Evolutionary conservation across 2,113 vertebrate species (phyloP).

Genomic region (Rhinolophus ferrumequinum): DNA sequence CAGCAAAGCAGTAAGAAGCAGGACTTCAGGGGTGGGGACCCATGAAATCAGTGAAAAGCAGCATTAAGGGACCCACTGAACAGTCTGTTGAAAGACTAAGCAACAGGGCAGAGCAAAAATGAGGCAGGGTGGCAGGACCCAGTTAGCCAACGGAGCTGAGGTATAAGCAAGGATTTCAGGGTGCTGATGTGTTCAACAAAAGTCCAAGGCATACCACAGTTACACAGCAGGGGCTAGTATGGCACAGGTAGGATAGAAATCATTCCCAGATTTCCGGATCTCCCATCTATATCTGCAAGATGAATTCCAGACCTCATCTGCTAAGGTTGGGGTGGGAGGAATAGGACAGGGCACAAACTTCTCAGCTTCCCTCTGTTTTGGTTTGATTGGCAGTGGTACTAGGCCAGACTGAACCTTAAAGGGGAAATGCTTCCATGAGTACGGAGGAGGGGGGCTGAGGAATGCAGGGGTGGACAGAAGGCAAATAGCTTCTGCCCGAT

Average conservation of each 20-base stretch:
- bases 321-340: background rate
- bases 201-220: too few relatives aligned
- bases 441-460: background rate
- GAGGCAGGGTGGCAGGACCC: background rate
- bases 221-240: background rate
- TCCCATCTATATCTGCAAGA: background rate
- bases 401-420: too few relatives aligned
- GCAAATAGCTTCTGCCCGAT: background rate
- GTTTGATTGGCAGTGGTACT: background rate
- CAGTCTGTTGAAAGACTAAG: background rate
- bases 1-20: background rate
- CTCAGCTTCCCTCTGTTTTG: background rate
- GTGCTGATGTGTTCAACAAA: background rate
- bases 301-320: background rate
- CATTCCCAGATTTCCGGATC: background rate
- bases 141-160: background rate
- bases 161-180: background rate
- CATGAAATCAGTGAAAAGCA: background rate
- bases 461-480: background rate
- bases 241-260: too few relatives aligned
- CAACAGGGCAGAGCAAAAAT: accelerated
- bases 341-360: too few relatives aligned
- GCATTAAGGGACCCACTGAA: background rate
- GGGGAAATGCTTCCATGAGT: background rate
- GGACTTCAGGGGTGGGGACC: background rate